Evolutionary conservation across 2,797 vertebrate species (phyloP).

Genomic region (Neomorphus geoffroyi): DNA sequence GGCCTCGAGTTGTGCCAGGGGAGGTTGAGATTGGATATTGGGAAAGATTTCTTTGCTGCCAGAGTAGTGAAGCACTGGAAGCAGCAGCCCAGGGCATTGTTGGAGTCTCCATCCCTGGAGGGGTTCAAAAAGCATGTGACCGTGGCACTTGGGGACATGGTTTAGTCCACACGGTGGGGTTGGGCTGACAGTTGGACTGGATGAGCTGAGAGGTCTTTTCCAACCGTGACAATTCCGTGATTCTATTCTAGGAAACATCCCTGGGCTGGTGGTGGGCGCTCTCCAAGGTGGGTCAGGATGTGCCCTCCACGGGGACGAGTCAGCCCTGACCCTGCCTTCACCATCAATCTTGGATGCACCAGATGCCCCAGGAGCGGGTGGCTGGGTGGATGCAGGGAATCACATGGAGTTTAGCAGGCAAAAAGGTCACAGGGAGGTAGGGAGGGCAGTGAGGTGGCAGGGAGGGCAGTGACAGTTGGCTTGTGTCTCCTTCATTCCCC

Average conservation of each 20-base stretch:
- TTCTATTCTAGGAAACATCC: neutral
- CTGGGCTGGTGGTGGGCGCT: rapidly evolving
- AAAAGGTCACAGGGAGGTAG: neutral
- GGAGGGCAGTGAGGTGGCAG: neutral
- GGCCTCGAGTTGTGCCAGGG: no score
- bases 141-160: no score
- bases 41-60: no score
- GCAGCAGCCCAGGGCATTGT: no score
- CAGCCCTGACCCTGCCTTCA: neutral
- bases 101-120: no score
- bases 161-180: no score
- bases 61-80: no score
- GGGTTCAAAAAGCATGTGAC: no score
- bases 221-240: no score
- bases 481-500: neutral
- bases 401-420: neutral
- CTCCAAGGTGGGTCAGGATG: neutral
- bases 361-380: rapidly evolving
- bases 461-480: neutral
- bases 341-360: rapidly evolving
- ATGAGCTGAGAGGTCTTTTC: no score
- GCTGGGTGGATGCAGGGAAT: neutral
- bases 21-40: no score
- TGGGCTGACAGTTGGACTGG: no score
- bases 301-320: rapidly evolving